These are phyloP conservation scores for Cyprinodon variegatus DNA, from an alignment of 2,113 vertebrate genomes.

Conservation along the genomic window DNA sequence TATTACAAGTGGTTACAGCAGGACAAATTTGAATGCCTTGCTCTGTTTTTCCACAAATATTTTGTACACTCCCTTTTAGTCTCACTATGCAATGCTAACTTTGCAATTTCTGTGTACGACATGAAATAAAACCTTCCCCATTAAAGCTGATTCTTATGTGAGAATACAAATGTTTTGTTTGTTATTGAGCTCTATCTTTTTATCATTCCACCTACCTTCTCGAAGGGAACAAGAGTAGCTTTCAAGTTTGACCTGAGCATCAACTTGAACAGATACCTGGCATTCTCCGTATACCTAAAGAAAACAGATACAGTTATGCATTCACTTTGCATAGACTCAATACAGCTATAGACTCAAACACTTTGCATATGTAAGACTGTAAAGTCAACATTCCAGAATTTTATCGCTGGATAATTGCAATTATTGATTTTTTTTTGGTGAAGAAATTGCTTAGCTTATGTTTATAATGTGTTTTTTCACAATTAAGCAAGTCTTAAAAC, in stretches of 20 bases:
- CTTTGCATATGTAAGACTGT: background rate
- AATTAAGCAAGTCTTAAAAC: background rate
- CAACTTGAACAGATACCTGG: conserved; percentile 28
- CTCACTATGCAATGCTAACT: background rate
- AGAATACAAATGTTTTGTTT: background rate
- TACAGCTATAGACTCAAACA: no score
- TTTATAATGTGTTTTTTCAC: background rate
- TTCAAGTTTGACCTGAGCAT: conserved; percentile 45
- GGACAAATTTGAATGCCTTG: background rate
- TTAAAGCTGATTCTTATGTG: background rate
- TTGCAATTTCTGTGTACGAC: background rate
- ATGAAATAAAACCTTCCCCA: background rate
- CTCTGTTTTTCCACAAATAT: background rate
- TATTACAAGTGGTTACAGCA: background rate
- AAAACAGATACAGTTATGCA: background rate
- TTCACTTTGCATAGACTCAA: background rate
- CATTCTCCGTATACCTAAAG: conserved; percentile 69
- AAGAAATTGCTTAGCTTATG: no score
- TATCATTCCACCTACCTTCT: conserved; percentile 47
- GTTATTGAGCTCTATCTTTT: background rate
- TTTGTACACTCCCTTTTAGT: background rate
- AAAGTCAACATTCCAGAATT: background rate
- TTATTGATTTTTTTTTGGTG: no score
- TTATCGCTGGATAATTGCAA: background rate
- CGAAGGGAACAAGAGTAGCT: conserved; percentile 60